Percentiles rank a stretch among this genome's conserved stretches.
These are phyloP conservation scores for Sebastes wilsoni DNA, from an alignment of 2,797 vertebrate species.

Conservation along the genomic window DNA sequence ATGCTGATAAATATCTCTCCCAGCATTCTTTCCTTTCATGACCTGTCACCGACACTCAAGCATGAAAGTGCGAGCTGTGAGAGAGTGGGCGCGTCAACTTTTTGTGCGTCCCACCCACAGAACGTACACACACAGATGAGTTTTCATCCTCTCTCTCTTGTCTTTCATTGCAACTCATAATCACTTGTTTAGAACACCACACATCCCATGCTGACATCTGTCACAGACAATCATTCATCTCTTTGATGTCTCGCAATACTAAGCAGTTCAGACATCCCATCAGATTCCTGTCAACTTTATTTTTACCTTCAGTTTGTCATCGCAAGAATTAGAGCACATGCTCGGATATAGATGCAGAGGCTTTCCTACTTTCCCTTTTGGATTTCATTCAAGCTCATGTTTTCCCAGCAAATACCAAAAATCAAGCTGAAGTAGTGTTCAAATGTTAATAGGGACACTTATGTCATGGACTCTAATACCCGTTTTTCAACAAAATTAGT, in stretches of 20 bases:
- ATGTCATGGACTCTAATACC: not conserved
- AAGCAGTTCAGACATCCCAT: slow-evolving; percentile 58
- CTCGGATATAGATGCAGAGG: not conserved
- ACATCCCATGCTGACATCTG: slow-evolving; percentile 53
- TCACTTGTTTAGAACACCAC: slow-evolving; percentile 47
- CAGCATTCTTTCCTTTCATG: slow-evolving; percentile 71
- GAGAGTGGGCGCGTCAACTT: slow-evolving; percentile 41
- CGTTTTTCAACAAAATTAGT: not conserved
- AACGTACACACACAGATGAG: slow-evolving; percentile 31
- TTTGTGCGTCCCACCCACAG: slow-evolving; percentile 41
- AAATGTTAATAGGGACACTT: not conserved
- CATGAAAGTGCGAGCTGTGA: slow-evolving; percentile 49
- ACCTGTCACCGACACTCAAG: slow-evolving; percentile 57
- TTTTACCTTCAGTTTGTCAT: slow-evolving; percentile 64
- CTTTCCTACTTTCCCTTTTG: not conserved
- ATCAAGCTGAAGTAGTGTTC: not conserved
- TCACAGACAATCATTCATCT: slow-evolving; percentile 52
- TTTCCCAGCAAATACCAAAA: slow-evolving; percentile 27
- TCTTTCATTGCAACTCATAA: slow-evolving; percentile 39
- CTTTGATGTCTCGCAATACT: slow-evolving; percentile 32
- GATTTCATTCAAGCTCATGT: slow-evolving; percentile 25
- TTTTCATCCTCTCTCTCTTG: slow-evolving; percentile 4
- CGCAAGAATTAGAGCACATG: slow-evolving; percentile 24
- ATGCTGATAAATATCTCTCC: slow-evolving; percentile 69
- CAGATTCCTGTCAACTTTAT: slow-evolving; percentile 58